A percentile compares a stretch with the other conserved stretches of the same genome.
Conservation (phyloP, 1,140 invertebrate genomes). For the Drosophila lacteicornis region DNA sequence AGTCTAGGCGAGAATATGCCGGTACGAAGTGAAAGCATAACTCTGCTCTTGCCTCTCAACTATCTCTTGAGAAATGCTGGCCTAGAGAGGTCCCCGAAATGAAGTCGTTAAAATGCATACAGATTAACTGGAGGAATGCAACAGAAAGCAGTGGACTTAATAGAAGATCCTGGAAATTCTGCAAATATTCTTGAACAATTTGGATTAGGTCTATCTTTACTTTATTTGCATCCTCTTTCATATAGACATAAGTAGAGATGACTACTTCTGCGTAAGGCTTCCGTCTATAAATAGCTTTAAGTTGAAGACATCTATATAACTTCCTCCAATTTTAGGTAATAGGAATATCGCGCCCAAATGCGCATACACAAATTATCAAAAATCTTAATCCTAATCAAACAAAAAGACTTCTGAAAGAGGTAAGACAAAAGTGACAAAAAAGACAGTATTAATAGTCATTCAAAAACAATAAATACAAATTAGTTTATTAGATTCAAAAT, state of each 20-base stretch:
- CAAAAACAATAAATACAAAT: too few species aligned
- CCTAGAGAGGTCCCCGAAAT: constrained; percentile 47
- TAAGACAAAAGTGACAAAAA: too few species aligned
- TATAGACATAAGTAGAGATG: too few species aligned
- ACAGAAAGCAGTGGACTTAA: background rate
- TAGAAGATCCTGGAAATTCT: background rate
- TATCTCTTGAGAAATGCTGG: constrained; percentile 17
- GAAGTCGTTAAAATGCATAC: constrained; percentile 63
- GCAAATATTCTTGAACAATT: too few species aligned
- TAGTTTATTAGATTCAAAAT: too few species aligned
- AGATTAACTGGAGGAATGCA: constrained; percentile 63
- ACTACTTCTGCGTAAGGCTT: too few species aligned
- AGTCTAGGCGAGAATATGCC: constrained; percentile 33
- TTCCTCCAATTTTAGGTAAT: background rate
- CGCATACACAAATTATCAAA: too few species aligned
- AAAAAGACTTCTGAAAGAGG: too few species aligned
- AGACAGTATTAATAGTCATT: too few species aligned
- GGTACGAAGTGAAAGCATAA: constrained; percentile 41
- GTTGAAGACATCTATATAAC: background rate
- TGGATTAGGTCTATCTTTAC: background rate
- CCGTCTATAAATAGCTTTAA: background rate
- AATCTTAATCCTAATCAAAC: too few species aligned
- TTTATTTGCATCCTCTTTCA: background rate
- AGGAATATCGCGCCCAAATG: background rate
- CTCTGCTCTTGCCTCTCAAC: constrained; percentile 55